Conservation (phyloP, 1,140 invertebrate species). For the Rhagoletis zephyria region DNA sequence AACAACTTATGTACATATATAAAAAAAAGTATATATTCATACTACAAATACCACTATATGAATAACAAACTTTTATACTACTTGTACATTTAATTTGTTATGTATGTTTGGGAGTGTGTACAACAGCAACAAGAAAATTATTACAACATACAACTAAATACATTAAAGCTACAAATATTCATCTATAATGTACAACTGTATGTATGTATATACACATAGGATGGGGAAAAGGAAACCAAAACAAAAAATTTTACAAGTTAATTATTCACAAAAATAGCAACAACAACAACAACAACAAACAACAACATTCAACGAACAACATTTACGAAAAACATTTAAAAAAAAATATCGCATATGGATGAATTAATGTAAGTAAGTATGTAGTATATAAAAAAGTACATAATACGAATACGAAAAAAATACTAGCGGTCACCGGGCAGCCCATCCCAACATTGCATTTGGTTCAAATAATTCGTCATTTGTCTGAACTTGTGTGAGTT, state of each 20-base stretch:
- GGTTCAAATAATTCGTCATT: conserved; percentile 49
- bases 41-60: no score
- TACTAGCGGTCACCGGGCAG: conserved; percentile 73
- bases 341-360: conserved; percentile 46
- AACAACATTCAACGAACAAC: conserved; percentile 38
- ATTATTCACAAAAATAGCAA: not conserved
- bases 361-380: conserved; percentile 36
- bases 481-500: conserved; percentile 49
- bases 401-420: conserved; percentile 52
- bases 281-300: conserved; percentile 16
- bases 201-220: not conserved
- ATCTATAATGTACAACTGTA: not conserved
- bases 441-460: conserved; percentile 73
- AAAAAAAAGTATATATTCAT: no score
- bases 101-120: not conserved
- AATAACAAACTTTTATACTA: no score
- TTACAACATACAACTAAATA: not conserved
- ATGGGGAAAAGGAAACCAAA: not conserved
- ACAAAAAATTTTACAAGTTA: not conserved
- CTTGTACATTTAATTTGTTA: not conserved
- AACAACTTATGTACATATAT: not conserved
- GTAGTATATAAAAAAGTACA: conserved; percentile 18
- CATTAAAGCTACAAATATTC: not conserved
- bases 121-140: not conserved
- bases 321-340: conserved; percentile 37